phyloP scores from a whole-genome alignment of 2,113 vertebrate species.

The Pagrus major region DNA sequence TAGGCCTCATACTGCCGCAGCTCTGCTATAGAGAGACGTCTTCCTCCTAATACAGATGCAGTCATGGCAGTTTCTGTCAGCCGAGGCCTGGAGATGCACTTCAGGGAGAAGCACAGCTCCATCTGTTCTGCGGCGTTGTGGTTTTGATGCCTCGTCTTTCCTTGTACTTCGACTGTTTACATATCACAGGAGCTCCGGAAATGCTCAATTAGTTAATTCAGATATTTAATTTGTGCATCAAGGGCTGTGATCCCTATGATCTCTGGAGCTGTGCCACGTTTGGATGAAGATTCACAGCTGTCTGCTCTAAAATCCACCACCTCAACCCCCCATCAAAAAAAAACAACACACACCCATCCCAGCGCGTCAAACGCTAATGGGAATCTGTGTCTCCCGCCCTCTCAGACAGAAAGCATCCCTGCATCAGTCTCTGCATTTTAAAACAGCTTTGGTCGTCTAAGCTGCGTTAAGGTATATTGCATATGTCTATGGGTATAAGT shows the following conservation, averaged over 20 bases:
- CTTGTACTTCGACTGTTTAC: constrained; percentile 57
- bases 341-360: constrained; percentile 14
- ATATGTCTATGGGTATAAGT: constrained; percentile 13
- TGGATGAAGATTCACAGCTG: constrained; percentile 62
- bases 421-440: constrained; percentile 74
- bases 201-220: constrained; percentile 73
- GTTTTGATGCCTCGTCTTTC: constrained; percentile 60
- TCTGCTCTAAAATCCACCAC: constrained; percentile 37
- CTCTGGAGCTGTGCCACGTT: constrained; percentile 69
- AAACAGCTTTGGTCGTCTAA: constrained; percentile 61
- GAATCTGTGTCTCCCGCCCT: constrained; percentile 68
- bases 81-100: constrained; percentile 66
- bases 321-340: constrained; percentile 10
- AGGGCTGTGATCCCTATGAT: constrained; percentile 55
- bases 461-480: constrained; percentile 51
- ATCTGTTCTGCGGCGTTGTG: constrained; percentile 63
- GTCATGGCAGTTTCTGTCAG: constrained; percentile 64
- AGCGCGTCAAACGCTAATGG: constrained; percentile 67
- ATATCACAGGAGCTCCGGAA: constrained; percentile 69
- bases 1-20: constrained; percentile 36
- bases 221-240: constrained; percentile 74
- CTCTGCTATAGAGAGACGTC: constrained; percentile 43
- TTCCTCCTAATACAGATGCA: constrained; percentile 65
- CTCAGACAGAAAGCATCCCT: constrained; percentile 72
- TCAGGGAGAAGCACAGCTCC: constrained; percentile 66